Evolutionary conservation across 1,140 invertebrate species (phyloP).

Genomic region (Drosophila melanica): DNA sequence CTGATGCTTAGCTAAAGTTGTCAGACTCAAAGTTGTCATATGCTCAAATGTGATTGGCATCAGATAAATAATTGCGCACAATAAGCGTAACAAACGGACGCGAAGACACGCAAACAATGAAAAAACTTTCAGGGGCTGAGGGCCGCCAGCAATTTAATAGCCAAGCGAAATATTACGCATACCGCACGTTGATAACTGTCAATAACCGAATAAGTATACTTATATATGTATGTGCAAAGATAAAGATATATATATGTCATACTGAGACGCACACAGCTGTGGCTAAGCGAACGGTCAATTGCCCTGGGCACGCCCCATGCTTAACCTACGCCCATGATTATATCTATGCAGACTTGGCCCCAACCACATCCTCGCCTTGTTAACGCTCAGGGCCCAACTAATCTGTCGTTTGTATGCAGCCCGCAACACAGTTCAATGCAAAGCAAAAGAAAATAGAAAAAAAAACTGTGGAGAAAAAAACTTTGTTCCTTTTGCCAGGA

Average conservation of each 20-base stretch:
- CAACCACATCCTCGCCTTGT: conserved; percentile 52
- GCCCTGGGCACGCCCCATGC: conserved; percentile 23
- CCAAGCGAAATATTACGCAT: conserved; percentile 60
- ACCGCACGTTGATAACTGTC: conserved; percentile 50
- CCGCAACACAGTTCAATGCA: conserved; percentile 25
- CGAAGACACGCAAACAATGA: conserved; percentile 9
- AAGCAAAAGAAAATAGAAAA: conserved; percentile 9
- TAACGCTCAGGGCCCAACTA: conserved; percentile 53
- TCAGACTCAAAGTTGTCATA: conserved; percentile 42
- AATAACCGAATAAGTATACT: conserved; percentile 34
- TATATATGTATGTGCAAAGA: conserved; percentile 10
- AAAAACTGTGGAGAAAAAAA: conserved; percentile 1
- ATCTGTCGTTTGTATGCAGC: conserved; percentile 66
- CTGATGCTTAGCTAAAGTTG: conserved; percentile 3
- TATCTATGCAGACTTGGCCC: conserved; percentile 33
- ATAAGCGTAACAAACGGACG: conserved; percentile 10
- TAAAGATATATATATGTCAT: conserved; percentile 7
- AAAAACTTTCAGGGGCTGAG: conserved; percentile 16
- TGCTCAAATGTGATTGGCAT: conserved; percentile 48
- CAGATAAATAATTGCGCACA: conserved; percentile 45
- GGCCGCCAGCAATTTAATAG: conserved; percentile 44
- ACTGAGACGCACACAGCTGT: conserved; percentile 20
- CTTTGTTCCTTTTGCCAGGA: conserved; percentile 6
- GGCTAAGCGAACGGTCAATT: conserved; percentile 43
- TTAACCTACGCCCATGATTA: conserved; percentile 35